Conservation (phyloP, 1,140 invertebrate genomes). For the Thaumetopoea pityocampa region DNA sequence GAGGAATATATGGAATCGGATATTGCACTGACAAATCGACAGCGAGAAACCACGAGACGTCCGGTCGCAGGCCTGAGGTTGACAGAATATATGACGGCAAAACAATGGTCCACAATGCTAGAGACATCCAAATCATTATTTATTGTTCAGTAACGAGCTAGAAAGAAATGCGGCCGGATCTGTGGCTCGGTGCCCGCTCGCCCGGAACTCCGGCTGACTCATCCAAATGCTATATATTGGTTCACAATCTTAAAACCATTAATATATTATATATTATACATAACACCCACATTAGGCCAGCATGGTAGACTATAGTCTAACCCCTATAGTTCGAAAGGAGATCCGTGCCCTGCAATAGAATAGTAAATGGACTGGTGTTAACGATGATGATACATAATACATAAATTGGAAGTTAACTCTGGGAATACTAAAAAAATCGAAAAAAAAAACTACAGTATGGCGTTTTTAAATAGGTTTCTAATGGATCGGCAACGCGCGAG, state of each 20-base stretch:
- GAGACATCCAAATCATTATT: slow-evolving; percentile 59
- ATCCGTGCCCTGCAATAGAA: no score
- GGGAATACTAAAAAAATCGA: no score
- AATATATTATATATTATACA: no score
- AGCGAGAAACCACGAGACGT: slow-evolving; percentile 20
- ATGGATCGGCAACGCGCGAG: no score
- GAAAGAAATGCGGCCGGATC: slow-evolving; percentile 36
- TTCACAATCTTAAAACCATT: slow-evolving; percentile 22
- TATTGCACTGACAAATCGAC: slow-evolving; percentile 24
- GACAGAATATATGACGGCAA: slow-evolving; percentile 40
- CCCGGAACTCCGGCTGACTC: slow-evolving; percentile 29
- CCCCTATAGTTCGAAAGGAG: no score
- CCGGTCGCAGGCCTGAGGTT: slow-evolving; percentile 23
- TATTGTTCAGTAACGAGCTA: slow-evolving; percentile 61
- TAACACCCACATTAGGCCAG: no score
- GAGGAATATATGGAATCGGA: slow-evolving; percentile 16
- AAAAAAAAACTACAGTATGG: no score
- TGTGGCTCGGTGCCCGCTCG: slow-evolving; percentile 23
- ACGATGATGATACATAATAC: no score
- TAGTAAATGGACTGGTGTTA: no score
- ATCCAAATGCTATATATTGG: slow-evolving; percentile 27
- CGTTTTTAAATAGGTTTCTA: no score
- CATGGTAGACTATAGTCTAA: no score
- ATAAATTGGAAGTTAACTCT: no score
- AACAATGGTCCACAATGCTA: slow-evolving; percentile 43